Conservation (phyloP, 2,888 invertebrate genomes). For the Parascotia fuliginaria region DNA sequence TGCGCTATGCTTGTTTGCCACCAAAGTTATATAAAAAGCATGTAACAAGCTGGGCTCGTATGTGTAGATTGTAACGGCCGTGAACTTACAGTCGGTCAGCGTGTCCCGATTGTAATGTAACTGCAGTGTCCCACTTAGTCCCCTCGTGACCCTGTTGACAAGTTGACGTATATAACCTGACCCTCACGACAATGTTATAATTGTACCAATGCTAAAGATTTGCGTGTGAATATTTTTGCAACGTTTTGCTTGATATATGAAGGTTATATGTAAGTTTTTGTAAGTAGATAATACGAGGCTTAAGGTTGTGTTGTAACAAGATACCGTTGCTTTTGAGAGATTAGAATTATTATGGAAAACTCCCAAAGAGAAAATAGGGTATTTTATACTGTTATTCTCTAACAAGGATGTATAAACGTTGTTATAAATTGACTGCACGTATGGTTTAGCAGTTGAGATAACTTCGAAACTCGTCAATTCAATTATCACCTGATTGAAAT, state of each 20-base stretch:
- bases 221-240: slow-evolving; percentile 14
- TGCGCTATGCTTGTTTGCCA: slow-evolving; percentile 10
- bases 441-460: too few species aligned
- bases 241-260: slow-evolving; percentile 18
- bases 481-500: too few species aligned
- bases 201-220: slow-evolving; percentile 25
- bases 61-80: slow-evolving; percentile 49
- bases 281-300: background rate
- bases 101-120: slow-evolving; percentile 35
- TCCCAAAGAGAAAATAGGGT: too few species aligned
- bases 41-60: too few species aligned
- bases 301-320: background rate
- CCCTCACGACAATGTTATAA: slow-evolving; percentile 37
- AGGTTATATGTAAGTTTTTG: slow-evolving; percentile 6
- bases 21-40: too few species aligned
- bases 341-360: too few species aligned
- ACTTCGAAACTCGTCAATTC: too few species aligned
- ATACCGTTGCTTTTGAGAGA: too few species aligned
- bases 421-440: too few species aligned
- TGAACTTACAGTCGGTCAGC: slow-evolving; percentile 54
- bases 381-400: too few species aligned
- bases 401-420: too few species aligned
- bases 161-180: slow-evolving; percentile 40
- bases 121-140: slow-evolving; percentile 61
- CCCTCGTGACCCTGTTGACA: slow-evolving; percentile 46